Evolutionary conservation across 2,113 vertebrate species (phyloP).

Genomic region (Urocitellus parryii): DNA sequence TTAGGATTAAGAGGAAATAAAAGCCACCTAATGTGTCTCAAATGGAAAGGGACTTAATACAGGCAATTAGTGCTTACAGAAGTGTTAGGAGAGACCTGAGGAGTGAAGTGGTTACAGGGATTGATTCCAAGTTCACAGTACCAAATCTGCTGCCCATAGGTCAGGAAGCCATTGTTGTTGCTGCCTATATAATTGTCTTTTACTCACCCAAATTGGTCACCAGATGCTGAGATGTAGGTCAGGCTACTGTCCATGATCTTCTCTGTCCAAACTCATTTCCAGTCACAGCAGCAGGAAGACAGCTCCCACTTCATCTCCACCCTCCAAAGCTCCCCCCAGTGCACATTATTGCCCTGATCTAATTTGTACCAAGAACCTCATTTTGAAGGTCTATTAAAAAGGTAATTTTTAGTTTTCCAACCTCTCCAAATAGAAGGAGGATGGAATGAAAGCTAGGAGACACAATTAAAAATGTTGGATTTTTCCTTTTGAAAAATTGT

Average conservation of each 20-base stretch:
- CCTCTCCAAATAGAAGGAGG: neutral
- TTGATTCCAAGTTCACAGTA: neutral
- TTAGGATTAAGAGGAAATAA: constrained; percentile 24
- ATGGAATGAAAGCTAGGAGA: neutral
- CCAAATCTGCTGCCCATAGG: neutral
- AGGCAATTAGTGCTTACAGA: neutral
- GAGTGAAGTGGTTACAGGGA: neutral
- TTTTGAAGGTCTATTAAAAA: neutral
- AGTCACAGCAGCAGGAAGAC: neutral
- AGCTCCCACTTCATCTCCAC: neutral
- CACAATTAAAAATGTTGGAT: neutral
- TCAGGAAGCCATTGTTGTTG: neutral
- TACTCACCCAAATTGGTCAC: neutral
- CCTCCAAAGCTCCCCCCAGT: neutral
- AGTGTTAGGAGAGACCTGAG: neutral
- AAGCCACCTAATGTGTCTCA: neutral
- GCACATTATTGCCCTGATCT: neutral
- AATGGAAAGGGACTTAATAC: neutral
- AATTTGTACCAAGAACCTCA: neutral
- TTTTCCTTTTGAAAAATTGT: neutral
- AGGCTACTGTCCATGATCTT: neutral
- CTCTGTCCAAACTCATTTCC: neutral
- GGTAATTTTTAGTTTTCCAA: neutral
- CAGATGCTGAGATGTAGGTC: neutral
- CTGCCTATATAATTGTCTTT: no score